Evolutionary conservation across 2,888 invertebrate genomes (phyloP).

Genomic region (Anthrax anthrax): DNA sequence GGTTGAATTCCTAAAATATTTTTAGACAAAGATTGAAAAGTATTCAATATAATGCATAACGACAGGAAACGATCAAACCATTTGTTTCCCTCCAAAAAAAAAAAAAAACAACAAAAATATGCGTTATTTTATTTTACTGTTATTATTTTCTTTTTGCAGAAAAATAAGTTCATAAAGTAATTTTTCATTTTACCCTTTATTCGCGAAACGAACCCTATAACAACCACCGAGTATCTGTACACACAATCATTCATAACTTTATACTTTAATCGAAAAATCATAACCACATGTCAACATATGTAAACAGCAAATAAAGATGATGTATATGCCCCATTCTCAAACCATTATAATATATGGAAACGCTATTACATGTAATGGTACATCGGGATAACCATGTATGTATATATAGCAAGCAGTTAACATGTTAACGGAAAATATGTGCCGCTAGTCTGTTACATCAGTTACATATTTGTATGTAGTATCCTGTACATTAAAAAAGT

Average conservation of each 20-base stretch:
- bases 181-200: slow-evolving; percentile 17
- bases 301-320: slow-evolving; percentile 15
- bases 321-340: slow-evolving; percentile 11
- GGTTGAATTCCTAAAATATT: not conserved
- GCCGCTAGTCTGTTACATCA: no score
- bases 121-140: no score
- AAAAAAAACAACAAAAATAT: no score
- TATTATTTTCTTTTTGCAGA: no score
- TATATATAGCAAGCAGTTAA: slow-evolving; percentile 8
- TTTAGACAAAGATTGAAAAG: not conserved
- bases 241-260: slow-evolving; percentile 17
- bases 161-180: slow-evolving; percentile 7
- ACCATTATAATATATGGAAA: not conserved
- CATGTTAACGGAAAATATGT: no score
- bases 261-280: slow-evolving; percentile 26
- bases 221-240: no score
- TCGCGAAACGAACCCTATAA: not conserved
- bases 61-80: slow-evolving; percentile 5
- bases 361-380: slow-evolving; percentile 11
- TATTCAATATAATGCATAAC: not conserved
- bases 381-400: slow-evolving; percentile 15
- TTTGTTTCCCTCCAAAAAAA: slow-evolving; percentile 7
- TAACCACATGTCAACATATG: slow-evolving; percentile 23
- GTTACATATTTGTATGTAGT: no score
- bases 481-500: not conserved